phyloP scores from a whole-genome alignment of 2,888 invertebrate genomes.

The Noctua fimbriata region DNA sequence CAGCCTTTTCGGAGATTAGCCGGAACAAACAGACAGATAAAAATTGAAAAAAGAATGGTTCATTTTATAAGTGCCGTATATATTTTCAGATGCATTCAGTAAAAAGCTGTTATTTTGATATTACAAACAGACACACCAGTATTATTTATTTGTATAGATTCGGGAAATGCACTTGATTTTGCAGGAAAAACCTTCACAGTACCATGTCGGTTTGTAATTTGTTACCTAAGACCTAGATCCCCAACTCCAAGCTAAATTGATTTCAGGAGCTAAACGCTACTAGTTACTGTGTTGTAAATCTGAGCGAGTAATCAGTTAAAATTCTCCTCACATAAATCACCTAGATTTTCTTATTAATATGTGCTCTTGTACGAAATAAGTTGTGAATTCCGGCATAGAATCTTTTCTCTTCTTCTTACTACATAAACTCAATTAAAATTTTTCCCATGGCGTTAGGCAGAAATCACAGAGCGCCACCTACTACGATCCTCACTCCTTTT shows the following conservation, averaged over 20 bases:
- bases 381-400: not conserved
- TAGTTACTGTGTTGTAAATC: conserved; percentile 26
- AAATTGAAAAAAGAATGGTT: no score
- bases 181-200: not conserved
- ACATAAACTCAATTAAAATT: no score
- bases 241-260: conserved; percentile 20
- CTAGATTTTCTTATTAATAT: conserved; percentile 3
- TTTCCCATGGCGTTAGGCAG: no score
- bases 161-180: not conserved
- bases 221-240: not conserved
- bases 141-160: no score
- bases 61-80: no score
- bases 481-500: no score
- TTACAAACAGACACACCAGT: no score
- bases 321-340: not conserved
- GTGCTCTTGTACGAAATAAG: not conserved
- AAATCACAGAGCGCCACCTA: no score
- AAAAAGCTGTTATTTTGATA: no score
- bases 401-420: not conserved
- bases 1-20: no score
- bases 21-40: no score
- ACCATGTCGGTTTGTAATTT: not conserved
- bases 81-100: no score
- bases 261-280: conserved; percentile 26
- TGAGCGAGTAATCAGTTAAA: conserved; percentile 14